Conservation (phyloP, 1,140 invertebrate species). For the Stegodyphus mimosarum region DNA sequence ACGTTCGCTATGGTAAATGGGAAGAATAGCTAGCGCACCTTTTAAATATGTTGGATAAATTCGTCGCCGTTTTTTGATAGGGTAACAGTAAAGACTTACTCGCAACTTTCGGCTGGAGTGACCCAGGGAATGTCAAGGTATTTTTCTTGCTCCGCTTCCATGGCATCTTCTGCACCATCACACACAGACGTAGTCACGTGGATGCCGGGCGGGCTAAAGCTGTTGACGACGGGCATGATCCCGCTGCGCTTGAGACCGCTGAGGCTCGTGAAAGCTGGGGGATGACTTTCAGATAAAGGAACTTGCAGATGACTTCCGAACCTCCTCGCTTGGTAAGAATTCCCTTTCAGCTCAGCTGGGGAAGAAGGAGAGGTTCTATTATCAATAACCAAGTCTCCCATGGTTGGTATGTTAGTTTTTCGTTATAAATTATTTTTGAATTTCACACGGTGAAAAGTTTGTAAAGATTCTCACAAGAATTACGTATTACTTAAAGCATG, state of each 20-base stretch:
- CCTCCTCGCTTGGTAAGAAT: background rate
- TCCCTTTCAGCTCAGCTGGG: slow-evolving; percentile 39
- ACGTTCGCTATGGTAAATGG: too few relatives aligned
- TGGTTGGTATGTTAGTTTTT: too few relatives aligned
- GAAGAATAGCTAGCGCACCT: too few relatives aligned
- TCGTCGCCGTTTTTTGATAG: too few relatives aligned
- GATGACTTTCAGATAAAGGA: slow-evolving; percentile 17
- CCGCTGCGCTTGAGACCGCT: slow-evolving; percentile 13
- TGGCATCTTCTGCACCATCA: slow-evolving; percentile 64
- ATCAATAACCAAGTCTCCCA: too few relatives aligned
- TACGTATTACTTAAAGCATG: too few relatives aligned
- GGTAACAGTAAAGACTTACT: slow-evolving; percentile 35
- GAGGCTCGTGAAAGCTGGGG: background rate
- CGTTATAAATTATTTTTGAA: too few relatives aligned
- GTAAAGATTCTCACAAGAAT: too few relatives aligned
- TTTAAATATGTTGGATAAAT: too few relatives aligned
- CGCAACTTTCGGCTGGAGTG: slow-evolving; percentile 63
- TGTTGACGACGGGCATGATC: slow-evolving; percentile 40
- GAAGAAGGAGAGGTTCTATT: background rate
- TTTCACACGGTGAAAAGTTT: too few relatives aligned
- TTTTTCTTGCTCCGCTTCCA: slow-evolving; percentile 65
- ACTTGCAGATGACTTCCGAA: slow-evolving; percentile 53
- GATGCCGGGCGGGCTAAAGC: slow-evolving; percentile 29
- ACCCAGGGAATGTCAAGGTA: slow-evolving; percentile 62
- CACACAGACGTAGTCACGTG: slow-evolving; percentile 49